These are phyloP conservation scores for Epinephelus moara DNA, from an alignment of 2,113 vertebrate genomes.

Conservation along the genomic window DNA sequence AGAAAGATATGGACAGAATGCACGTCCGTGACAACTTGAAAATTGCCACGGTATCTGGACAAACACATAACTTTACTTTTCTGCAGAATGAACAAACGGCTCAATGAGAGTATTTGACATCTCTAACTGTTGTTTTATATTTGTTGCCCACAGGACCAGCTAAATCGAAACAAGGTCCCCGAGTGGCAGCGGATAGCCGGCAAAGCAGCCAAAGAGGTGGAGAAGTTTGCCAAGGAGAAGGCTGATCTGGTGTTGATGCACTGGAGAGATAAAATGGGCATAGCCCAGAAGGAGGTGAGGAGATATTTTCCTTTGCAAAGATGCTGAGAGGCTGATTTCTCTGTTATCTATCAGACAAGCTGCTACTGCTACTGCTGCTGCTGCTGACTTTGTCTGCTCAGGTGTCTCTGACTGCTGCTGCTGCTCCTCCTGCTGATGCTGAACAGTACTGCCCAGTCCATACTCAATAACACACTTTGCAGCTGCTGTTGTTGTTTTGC, in stretches of 20 bases:
- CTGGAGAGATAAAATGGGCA: slow-evolving; percentile 99
- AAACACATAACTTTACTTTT: not conserved
- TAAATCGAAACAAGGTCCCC: slow-evolving; percentile 94
- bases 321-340: not conserved
- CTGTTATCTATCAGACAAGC: slow-evolving; percentile 1
- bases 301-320: not conserved
- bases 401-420: slow-evolving; percentile 6
- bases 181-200: slow-evolving; percentile 98
- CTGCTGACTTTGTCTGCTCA: slow-evolving; percentile 29
- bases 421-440: slow-evolving; percentile 45
- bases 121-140: not conserved
- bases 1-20: slow-evolving; percentile 97
- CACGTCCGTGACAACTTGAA: slow-evolving; percentile 98
- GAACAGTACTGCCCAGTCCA: slow-evolving; percentile 22
- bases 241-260: slow-evolving; percentile 96
- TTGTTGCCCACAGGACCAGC: slow-evolving; percentile 89
- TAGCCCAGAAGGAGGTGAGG: slow-evolving; percentile 97
- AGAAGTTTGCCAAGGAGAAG: slow-evolving; percentile 99
- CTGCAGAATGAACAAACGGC: not conserved
- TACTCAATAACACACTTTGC: slow-evolving; percentile 23
- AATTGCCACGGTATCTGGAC: slow-evolving; percentile 91
- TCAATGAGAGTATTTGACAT: not conserved
- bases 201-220: slow-evolving; percentile 98
- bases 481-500: slow-evolving; percentile 40
- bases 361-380: slow-evolving; percentile 18